Conservation (phyloP, 2,797 vertebrate genomes). For the Muscicapa comitata region DNA sequence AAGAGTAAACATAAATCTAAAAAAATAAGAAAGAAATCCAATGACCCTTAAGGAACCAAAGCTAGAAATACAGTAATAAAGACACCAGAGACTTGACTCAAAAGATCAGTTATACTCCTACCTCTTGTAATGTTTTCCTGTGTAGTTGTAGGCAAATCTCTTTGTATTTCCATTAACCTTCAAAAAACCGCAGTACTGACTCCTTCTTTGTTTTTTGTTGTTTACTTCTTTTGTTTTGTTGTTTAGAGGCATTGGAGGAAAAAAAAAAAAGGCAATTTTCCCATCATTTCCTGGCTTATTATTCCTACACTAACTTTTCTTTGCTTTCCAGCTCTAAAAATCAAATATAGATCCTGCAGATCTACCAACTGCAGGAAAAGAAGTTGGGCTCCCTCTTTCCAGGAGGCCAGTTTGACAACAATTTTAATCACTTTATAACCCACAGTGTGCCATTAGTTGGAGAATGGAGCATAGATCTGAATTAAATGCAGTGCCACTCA, state of each 20-base stretch:
- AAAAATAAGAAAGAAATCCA: slow-evolving; percentile 6
- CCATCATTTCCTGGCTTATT: background rate
- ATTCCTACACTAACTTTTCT: background rate
- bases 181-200: background rate
- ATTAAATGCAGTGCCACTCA: slow-evolving; percentile 65
- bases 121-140: background rate
- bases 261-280: background rate
- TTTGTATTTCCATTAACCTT: slow-evolving; percentile 25
- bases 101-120: background rate
- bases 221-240: background rate
- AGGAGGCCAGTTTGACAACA: slow-evolving; percentile 51
- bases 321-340: background rate
- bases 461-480: slow-evolving; percentile 54
- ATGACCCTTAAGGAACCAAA: slow-evolving; percentile 21
- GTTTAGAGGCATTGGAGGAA: background rate
- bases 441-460: slow-evolving; percentile 42
- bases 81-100: slow-evolving; percentile 10
- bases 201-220: slow-evolving; percentile 20
- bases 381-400: slow-evolving; percentile 17
- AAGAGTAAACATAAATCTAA: background rate
- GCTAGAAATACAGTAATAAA: slow-evolving; percentile 29
- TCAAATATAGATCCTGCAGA: slow-evolving; percentile 6
- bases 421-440: slow-evolving; percentile 58
- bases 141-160: background rate
- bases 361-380: background rate